Percentiles rank a stretch among this genome's conserved stretches.
phyloP scores from a whole-genome alignment of 2,797 vertebrate species.

The Phrynocephalus forsythii region DNA sequence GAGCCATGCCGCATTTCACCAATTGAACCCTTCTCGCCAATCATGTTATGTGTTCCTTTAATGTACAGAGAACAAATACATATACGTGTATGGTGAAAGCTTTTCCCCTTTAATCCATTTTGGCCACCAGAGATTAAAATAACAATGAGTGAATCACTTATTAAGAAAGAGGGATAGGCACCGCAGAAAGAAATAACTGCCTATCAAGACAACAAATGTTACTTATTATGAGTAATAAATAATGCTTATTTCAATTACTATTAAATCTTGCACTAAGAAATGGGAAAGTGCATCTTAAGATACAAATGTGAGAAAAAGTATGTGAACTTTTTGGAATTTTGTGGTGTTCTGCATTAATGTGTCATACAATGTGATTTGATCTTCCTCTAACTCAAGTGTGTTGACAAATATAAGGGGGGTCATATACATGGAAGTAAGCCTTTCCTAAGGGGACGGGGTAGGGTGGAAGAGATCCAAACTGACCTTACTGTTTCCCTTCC shows the following conservation, averaged over 20 bases:
- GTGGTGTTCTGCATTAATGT: too few relatives aligned
- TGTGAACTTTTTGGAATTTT: too few relatives aligned
- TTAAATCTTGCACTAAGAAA: not conserved
- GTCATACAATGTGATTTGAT: too few relatives aligned
- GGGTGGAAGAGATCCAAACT: too few relatives aligned
- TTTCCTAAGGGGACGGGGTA: too few relatives aligned
- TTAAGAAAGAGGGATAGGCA: constrained; percentile 12
- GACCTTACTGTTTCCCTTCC: too few relatives aligned
- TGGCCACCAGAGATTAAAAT: constrained; percentile 12
- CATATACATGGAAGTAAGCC: too few relatives aligned
- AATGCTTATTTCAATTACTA: not conserved
- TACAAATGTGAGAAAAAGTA: too few relatives aligned
- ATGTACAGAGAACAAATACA: not conserved
- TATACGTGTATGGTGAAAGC: accelerated
- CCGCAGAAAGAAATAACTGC: constrained; percentile 52
- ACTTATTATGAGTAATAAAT: not conserved
- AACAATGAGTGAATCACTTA: constrained; percentile 23
- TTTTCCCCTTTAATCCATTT: constrained; percentile 35
- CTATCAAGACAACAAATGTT: not conserved
- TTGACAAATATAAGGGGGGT: too few relatives aligned
- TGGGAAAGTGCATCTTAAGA: not conserved
- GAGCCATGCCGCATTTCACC: constrained; percentile 58
- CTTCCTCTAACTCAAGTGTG: too few relatives aligned
- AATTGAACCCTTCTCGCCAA: not conserved
- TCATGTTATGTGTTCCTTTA: constrained; percentile 54